These are phyloP conservation scores for Anguilla obscura DNA, from an alignment of 2,797 vertebrate species.

Conservation along the genomic window DNA sequence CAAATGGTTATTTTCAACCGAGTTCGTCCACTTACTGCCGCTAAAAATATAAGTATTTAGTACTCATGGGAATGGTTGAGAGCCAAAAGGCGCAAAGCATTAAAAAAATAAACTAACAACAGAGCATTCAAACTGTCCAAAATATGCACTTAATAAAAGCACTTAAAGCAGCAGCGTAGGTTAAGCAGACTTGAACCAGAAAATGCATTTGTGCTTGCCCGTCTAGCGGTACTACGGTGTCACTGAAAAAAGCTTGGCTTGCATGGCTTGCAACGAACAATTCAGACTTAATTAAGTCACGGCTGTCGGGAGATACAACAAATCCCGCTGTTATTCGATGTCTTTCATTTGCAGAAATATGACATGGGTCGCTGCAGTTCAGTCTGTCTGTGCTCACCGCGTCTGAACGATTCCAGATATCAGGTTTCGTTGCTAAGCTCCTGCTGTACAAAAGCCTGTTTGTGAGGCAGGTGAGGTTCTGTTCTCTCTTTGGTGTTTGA, in stretches of 20 bases:
- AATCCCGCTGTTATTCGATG: background rate
- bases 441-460: background rate
- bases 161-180: background rate
- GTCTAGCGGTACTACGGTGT: background rate
- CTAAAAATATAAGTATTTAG: background rate
- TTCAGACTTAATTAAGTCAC: background rate
- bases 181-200: background rate
- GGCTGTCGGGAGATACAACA: background rate
- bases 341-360: background rate
- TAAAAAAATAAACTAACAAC: background rate
- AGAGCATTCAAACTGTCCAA: background rate
- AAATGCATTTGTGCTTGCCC: background rate
- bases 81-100: background rate
- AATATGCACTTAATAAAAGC: background rate
- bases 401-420: background rate
- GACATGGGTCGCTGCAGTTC: background rate
- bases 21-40: background rate
- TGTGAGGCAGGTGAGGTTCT: background rate
- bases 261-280: background rate
- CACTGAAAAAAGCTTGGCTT: background rate
- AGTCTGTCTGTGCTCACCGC: background rate
- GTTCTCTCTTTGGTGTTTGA: background rate
- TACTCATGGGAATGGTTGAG: background rate
- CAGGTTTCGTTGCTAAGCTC: background rate
- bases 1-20: background rate